phyloP scores from a whole-genome alignment of 2,113 vertebrate species.

The Pterophyllum scalare region DNA sequence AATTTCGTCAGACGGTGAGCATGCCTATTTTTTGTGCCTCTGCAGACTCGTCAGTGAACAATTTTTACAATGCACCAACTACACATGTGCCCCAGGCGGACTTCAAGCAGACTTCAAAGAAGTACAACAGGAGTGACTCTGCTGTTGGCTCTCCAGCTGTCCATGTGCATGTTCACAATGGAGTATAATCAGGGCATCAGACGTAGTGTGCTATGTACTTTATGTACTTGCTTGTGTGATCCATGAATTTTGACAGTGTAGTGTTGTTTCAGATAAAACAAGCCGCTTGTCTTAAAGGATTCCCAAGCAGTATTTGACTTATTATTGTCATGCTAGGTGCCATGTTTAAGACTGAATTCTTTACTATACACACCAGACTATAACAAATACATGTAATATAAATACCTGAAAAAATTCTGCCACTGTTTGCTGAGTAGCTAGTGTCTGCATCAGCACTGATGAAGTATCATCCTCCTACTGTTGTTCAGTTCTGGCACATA shows the following conservation, averaged over 20 bases:
- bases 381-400: background rate
- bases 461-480: background rate
- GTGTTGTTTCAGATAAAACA: background rate
- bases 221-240: background rate
- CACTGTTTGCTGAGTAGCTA: background rate
- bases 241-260: background rate
- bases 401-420: background rate
- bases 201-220: background rate
- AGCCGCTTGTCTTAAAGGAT: background rate
- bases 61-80: background rate
- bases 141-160: background rate
- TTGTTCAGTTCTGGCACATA: too few relatives aligned
- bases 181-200: background rate
- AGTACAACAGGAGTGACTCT: background rate
- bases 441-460: background rate
- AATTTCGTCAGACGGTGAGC: too few relatives aligned
- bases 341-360: background rate
- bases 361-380: background rate
- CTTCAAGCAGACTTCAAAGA: conserved; percentile 5
- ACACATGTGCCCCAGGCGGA: background rate
- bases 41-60: accelerated
- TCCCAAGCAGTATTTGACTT: background rate
- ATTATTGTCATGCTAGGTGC: background rate
- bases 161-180: background rate
- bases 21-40: background rate